These are phyloP conservation scores for Cossypha dichroa DNA, from an alignment of 2,797 vertebrate genomes.

Conservation along the genomic window DNA sequence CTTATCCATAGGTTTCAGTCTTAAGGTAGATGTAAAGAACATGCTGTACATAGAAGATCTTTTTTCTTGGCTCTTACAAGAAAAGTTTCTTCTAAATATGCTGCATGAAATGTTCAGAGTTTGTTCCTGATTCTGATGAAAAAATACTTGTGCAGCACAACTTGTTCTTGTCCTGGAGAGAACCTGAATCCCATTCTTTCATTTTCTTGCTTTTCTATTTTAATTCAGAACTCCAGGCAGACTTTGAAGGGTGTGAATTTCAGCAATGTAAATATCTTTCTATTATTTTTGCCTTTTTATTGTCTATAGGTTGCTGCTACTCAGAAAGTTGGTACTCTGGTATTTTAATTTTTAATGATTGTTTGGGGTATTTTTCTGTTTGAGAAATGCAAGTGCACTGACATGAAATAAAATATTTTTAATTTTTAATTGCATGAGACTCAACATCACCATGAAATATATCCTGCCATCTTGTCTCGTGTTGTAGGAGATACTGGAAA, in stretches of 20 bases:
- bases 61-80: neutral
- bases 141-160: neutral
- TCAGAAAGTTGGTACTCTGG: neutral
- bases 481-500: neutral
- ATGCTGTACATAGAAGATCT: rapidly evolving
- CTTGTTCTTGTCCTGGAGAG: neutral
- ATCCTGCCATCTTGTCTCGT: neutral
- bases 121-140: neutral
- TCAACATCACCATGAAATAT: neutral
- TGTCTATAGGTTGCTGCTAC: neutral
- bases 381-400: neutral
- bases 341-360: neutral
- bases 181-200: neutral
- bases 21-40: neutral
- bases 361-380: neutral
- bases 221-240: neutral
- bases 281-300: neutral
- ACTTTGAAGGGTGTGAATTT: neutral
- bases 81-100: neutral
- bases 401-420: neutral
- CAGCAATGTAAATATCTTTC: neutral
- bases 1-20: neutral
- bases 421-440: neutral
- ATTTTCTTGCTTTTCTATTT: neutral
- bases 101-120: neutral